Conservation (phyloP, 2,113 vertebrate species). For the Bettongia penicillata region DNA sequence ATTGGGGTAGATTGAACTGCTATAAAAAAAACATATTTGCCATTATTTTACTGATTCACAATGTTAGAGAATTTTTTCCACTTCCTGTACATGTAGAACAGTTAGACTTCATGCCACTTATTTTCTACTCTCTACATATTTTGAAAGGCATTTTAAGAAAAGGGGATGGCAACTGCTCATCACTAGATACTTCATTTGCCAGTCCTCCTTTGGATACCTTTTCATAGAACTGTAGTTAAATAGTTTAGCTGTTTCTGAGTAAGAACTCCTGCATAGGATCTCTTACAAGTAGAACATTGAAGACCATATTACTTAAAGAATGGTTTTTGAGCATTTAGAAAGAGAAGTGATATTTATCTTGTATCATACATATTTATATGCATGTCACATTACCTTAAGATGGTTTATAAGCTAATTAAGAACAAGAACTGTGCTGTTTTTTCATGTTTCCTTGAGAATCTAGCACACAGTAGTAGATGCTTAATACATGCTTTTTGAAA, state of each 20-base stretch:
- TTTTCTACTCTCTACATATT: background rate
- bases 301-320: background rate
- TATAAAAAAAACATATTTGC: background rate
- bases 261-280: background rate
- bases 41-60: background rate
- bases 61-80: background rate
- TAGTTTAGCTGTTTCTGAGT: background rate
- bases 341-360: background rate
- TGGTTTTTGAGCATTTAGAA: background rate
- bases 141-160: background rate
- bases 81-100: background rate
- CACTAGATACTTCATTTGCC: background rate
- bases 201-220: background rate
- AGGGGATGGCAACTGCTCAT: background rate
- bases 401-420: background rate
- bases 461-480: background rate
- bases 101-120: background rate
- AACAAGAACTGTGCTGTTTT: background rate
- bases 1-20: background rate
- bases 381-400: background rate
- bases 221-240: background rate
- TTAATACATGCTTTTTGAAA: background rate
- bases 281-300: background rate
- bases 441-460: background rate
- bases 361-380: background rate